Evolutionary conservation across 2,888 invertebrate genomes (phyloP).

Genomic region (Acanthosepion esculentum): DNA sequence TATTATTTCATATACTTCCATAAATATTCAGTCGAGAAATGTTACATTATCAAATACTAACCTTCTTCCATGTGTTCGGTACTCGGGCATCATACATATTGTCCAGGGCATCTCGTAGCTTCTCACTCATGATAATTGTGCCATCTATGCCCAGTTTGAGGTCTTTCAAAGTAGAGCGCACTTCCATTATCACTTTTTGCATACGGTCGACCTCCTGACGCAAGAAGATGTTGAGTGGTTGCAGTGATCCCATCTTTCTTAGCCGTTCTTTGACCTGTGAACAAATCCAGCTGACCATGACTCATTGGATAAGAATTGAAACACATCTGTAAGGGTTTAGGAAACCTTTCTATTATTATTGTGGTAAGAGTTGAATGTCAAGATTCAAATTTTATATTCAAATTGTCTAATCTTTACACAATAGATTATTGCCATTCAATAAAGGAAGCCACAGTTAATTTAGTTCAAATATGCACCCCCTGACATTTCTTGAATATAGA

Average conservation of each 20-base stretch:
- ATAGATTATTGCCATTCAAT: too few species aligned
- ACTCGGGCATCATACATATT: slow-evolving; percentile 97
- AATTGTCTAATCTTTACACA: too few species aligned
- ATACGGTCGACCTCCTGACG: slow-evolving; percentile 85
- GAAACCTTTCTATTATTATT: too few species aligned
- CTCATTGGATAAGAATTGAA: not conserved
- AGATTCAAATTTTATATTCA: too few species aligned
- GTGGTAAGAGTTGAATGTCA: too few species aligned
- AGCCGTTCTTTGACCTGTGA: slow-evolving; percentile 83
- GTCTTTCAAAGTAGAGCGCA: slow-evolving; percentile 87
- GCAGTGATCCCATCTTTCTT: slow-evolving; percentile 90
- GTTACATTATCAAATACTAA: slow-evolving; percentile 68
- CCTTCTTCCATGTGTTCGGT: slow-evolving; percentile 93
- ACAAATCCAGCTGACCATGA: not conserved
- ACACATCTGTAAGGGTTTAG: not conserved
- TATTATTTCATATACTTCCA: not conserved
- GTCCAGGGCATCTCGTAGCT: slow-evolving; percentile 88
- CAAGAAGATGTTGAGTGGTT: slow-evolving; percentile 97
- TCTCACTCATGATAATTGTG: slow-evolving; percentile 96
- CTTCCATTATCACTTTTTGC: slow-evolving; percentile 87
- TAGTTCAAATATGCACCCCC: too few species aligned
- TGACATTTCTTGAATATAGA: too few species aligned
- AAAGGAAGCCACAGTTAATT: too few species aligned
- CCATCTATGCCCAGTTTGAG: slow-evolving; percentile 96
- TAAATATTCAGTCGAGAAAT: not conserved